A percentile compares a stretch with the other conserved stretches of the same genome.
These are phyloP conservation scores for Drosophila paucipuncta DNA, from an alignment of 2,888 invertebrate species.

Conservation along the genomic window DNA sequence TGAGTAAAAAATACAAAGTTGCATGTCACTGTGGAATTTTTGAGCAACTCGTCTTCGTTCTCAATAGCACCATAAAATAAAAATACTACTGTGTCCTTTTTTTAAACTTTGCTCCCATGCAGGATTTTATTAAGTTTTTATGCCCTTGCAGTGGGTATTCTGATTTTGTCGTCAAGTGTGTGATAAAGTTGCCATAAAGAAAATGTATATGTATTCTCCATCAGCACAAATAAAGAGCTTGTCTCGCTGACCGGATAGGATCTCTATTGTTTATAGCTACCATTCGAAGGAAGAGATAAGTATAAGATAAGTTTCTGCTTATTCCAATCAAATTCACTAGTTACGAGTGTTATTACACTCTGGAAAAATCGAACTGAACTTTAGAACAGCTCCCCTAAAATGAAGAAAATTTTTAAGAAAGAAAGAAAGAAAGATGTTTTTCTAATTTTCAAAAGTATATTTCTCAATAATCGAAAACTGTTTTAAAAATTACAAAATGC, in stretches of 20 bases:
- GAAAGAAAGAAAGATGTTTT: neutral
- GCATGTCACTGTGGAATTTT: conserved; percentile 7
- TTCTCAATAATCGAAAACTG: neutral
- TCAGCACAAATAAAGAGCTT: neutral
- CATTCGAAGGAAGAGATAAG: neutral
- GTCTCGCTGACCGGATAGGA: neutral
- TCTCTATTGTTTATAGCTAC: neutral
- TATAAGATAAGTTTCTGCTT: neutral
- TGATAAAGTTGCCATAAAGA: neutral
- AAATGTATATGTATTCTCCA: neutral
- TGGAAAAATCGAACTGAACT: neutral
- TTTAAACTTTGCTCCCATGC: conserved; percentile 1
- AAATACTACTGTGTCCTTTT: neutral
- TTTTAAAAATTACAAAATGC: neutral
- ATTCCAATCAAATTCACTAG: neutral
- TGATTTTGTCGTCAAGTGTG: conserved; percentile 3
- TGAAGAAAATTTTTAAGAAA: neutral
- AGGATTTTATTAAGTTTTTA: conserved; percentile 2
- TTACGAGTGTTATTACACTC: neutral
- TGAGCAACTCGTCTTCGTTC: conserved; percentile 2
- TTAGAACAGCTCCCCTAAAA: neutral
- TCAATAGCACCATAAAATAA: conserved; percentile 15
- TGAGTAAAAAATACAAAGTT: conserved; percentile 8
- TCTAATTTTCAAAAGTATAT: neutral
- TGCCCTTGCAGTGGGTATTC: neutral